Conservation (phyloP, 2,797 vertebrate species). For the Lemur catta region DNA sequence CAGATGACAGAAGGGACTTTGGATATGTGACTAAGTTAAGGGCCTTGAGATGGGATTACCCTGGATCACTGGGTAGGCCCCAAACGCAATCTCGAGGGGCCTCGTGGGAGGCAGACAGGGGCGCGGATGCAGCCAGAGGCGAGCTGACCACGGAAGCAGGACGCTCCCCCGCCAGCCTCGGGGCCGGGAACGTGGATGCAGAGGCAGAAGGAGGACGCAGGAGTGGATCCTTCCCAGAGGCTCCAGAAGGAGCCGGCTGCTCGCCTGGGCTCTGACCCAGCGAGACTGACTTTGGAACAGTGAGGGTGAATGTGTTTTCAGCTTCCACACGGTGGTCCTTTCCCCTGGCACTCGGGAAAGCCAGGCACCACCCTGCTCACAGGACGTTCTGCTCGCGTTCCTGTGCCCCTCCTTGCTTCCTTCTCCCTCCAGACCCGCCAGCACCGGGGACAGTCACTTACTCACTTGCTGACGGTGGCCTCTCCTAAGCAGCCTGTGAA, state of each 20-base stretch:
- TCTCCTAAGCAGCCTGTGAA: neutral
- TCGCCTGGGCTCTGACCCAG: accelerated
- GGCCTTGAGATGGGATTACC: neutral
- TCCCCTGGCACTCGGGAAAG: no score
- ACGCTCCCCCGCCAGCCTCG: accelerated
- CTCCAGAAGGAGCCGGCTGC: neutral
- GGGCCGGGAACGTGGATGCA: neutral
- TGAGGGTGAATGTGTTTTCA: neutral
- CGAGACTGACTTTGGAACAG: neutral
- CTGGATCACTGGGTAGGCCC: neutral
- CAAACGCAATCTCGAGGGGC: no score
- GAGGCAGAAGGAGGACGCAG: neutral
- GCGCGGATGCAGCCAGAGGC: no score
- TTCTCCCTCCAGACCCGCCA: neutral
- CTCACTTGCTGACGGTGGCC: accelerated
- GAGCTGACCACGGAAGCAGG: accelerated
- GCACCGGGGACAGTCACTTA: accelerated
- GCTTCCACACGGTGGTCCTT: neutral
- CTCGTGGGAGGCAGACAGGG: neutral
- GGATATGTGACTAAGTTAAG: neutral
- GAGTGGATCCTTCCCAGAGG: accelerated
- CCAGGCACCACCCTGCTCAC: no score
- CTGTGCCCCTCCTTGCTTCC: neutral
- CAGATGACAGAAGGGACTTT: neutral
- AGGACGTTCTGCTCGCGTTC: accelerated